Base-by-base conservation (phyloP, 2,797 vertebrate genomes). In the Anabas testudineus region DNA sequence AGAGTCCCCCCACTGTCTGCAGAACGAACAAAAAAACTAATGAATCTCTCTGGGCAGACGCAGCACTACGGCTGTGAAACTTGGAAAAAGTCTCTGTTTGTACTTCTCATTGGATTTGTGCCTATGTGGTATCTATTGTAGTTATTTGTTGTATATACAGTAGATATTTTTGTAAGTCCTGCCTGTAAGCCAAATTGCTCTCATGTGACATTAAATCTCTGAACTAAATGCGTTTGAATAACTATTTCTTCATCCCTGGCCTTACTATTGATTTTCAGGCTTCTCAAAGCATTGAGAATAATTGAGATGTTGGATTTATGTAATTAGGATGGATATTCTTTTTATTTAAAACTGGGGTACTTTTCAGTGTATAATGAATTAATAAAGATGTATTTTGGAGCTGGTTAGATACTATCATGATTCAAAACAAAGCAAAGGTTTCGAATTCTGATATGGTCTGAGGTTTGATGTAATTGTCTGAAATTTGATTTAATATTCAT, bases 351-450 rank as follows among this genome's bases (percentile, higher is more conserved):
- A 48, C 2, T n/a, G n/a, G 5, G 12, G 41, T 54, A 22, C 13
- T 30, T 63, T 24, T 55, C 0, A 36, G 60, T 67, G 54, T 22
- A 53, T 65, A 39, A 55, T 52, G 8, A 67, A 54, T 70, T 45
- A 60, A 68, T 53, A 55, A 69, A 49, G 12, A 43, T 1, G 2
- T 58, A 36, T 26, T 66, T 71, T 52, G 55, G 32, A 60, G 16
- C 48, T 4, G 24, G 36, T 45, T 61, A 37, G 61, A 70, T 54
- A 55, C 47, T 55, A 8, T 46, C n/a, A 49, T 58, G 6, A 39
- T 67, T 49, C 57, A n/a, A 81, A 75, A 63, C 14, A 36, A 53
- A 30, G 15, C 32, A 39, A 71, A 19, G 59, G 13, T 54, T 67
- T 49, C 71, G 22, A 70, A 22, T 47, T 48, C 41, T 51, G 22